Evolutionary conservation across 1,140 invertebrate species (phyloP).

Genomic region (Odontomachus brunneus): DNA sequence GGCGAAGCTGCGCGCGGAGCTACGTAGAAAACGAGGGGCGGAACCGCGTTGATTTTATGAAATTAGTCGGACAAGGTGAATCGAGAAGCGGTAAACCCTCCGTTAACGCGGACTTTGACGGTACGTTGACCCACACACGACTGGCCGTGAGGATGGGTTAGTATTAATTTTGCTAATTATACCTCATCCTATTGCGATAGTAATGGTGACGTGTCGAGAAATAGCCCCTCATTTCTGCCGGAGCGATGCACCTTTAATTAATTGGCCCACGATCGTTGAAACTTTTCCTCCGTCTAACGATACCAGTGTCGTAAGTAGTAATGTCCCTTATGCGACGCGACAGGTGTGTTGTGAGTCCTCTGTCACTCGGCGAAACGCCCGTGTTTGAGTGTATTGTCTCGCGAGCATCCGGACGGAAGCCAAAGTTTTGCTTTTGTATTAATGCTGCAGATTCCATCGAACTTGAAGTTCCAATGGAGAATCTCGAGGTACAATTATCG

Average conservation of each 20-base stretch:
- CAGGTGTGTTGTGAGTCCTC: too few relatives aligned
- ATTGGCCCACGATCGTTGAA: conserved; percentile 27
- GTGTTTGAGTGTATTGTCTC: too few relatives aligned
- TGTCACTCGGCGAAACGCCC: too few relatives aligned
- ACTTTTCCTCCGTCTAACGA: background rate
- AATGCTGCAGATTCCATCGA: too few relatives aligned
- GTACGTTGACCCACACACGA: conserved; percentile 63
- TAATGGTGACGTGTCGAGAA: conserved; percentile 44
- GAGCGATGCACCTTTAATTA: conserved; percentile 18
- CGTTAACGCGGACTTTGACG: conserved; percentile 59
- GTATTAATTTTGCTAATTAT: conserved; percentile 73
- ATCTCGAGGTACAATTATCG: too few relatives aligned
- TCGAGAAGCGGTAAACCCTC: conserved; percentile 49
- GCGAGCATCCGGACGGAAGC: too few relatives aligned
- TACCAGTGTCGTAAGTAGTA: conserved; percentile 1
- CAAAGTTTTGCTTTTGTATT: too few relatives aligned
- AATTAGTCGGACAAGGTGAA: conserved; percentile 74
- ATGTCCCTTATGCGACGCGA: background rate
- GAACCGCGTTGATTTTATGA: conserved; percentile 73
- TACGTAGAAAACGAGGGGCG: background rate
- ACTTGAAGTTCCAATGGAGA: too few relatives aligned
- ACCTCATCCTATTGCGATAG: conserved; percentile 62
- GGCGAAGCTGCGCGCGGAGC: conserved; percentile 7
- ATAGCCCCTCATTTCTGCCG: conserved; percentile 13
- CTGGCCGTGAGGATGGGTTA: conserved; percentile 11